Conservation (phyloP, 2,113 vertebrate genomes). For the Peromyscus maniculatus region DNA sequence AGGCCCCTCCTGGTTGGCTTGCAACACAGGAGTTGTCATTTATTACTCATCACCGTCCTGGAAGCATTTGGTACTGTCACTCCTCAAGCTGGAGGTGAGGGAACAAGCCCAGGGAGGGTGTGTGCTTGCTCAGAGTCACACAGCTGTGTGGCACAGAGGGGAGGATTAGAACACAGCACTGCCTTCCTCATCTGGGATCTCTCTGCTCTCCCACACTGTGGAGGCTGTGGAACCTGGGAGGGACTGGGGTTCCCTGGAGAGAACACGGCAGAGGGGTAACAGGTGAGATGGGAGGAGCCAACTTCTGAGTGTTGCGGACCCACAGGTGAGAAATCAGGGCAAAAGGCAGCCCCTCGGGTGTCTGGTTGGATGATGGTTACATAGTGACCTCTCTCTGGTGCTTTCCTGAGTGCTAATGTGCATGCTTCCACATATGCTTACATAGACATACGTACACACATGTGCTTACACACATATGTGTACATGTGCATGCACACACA, state of each 20-base stretch:
- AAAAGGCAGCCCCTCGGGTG: neutral
- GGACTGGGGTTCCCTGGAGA: neutral
- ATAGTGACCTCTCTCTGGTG: neutral
- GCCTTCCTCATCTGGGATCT: neutral
- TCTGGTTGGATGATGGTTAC: neutral
- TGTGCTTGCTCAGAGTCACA: neutral
- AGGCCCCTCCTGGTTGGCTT: neutral
- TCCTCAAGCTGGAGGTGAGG: neutral
- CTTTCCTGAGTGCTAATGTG: neutral
- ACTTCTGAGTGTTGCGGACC: neutral
- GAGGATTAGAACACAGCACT: neutral
- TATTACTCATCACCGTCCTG: neutral
- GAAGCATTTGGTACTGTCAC: neutral
- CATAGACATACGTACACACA: no score
- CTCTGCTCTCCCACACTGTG: neutral
- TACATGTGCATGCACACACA: no score
- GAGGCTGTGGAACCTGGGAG: neutral
- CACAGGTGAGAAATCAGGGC: neutral
- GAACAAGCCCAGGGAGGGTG: neutral
- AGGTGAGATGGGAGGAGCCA: neutral
- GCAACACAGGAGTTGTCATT: neutral
- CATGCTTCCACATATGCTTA: neutral
- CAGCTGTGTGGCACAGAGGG: neutral
- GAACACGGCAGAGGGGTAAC: neutral
- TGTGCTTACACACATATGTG: neutral